Evolutionary conservation across 2,888 invertebrate genomes (phyloP), one percentile per base, ranked within the genome.

Genomic region (Antitype chi): DNA sequence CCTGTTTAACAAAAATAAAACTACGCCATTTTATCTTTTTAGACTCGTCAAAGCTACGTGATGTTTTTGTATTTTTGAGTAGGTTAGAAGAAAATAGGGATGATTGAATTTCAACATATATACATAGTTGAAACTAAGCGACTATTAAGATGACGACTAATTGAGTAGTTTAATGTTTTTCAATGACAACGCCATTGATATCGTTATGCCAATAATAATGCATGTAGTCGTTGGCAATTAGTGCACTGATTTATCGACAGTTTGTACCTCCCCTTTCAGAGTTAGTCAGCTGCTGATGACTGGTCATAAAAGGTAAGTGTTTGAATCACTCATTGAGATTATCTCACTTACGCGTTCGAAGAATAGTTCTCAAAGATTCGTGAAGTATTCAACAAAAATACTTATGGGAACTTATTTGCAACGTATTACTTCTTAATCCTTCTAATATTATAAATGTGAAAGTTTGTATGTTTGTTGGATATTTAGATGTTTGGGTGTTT

Each of bases 11-110:
- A 55, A 53, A 63, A 47, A 62, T 47, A 66, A 79, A 59, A 80
- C 53, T 20, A 43, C 32, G 55, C 57, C 62, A 57, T 75, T 84
- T 70, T 70, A 74, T 84, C 32, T 69, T 68, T 32, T 25, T 68
- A 63, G 38, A 52, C 49, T 49, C 20, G 0, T 25, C 60, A 9
- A 15, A 47, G 11, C 43, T 47, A 2, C 43, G 43, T 25, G 20
- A 23, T 11, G 52, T 53, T 69, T 68, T 68, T n/a, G n/a, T 25
- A 32, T 53, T 69, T 67, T 69, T n/a, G n/a, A 32, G 43, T 32
- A 59, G 17, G 8, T 60, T 32, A 25, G 20, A 43, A 25, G 23
- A 64, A 28, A n/a, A 64, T 64, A 52, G 23, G 20, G 1, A 60
- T 43, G 6, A 55, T 20, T 4, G 68, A 52, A 28, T 67, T 23